Percentiles rank a stretch among this genome's conserved stretches.
Evolutionary conservation across 2,797 vertebrate genomes (phyloP).

Genomic region (Pangasius mekongensis): DNA sequence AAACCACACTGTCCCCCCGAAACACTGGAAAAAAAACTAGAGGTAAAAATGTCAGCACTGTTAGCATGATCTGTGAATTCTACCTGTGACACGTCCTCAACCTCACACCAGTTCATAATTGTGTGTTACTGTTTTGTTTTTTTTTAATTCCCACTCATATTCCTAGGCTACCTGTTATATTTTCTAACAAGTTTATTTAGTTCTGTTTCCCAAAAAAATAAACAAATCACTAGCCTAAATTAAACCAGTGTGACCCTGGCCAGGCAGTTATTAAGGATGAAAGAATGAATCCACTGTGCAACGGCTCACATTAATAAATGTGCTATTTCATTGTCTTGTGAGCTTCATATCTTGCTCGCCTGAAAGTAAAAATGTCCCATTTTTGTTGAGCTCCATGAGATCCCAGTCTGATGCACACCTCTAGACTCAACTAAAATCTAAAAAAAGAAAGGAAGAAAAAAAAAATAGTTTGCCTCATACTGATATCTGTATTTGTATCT

Average conservation of each 20-base stretch:
- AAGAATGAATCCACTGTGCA: neutral
- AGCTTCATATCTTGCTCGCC: neutral
- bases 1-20: neutral
- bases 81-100: neutral
- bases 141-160: neutral
- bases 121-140: neutral
- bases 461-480: neutral
- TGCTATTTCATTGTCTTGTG: neutral
- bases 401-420: neutral
- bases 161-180: neutral
- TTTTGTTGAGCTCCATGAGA: neutral
- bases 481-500: neutral
- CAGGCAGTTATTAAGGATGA: neutral
- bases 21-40: neutral
- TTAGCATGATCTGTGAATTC: neutral
- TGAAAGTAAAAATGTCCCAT: neutral
- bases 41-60: neutral
- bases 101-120: neutral
- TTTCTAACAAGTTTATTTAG: neutral
- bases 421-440: neutral
- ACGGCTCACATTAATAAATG: neutral
- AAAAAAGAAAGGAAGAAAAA: neutral
- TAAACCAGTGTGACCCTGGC: neutral
- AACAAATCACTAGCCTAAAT: neutral
- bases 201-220: neutral